These are phyloP conservation scores for Proterorhinus semilunaris DNA, from an alignment of 2,113 vertebrate genomes.

Conservation along the genomic window DNA sequence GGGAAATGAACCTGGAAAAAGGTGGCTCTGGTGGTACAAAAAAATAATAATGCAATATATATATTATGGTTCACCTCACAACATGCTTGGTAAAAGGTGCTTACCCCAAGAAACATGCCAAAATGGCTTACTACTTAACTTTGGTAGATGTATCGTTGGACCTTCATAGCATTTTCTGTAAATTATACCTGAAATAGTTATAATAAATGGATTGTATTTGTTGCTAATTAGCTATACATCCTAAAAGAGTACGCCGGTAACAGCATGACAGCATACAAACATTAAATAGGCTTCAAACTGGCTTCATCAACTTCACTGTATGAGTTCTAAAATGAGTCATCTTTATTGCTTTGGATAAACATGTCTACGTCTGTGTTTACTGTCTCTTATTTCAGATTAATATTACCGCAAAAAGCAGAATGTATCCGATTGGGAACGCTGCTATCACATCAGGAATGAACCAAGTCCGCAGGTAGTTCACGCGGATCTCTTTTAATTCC, in stretches of 20 bases:
- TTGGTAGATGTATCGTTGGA: neutral
- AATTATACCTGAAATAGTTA: neutral
- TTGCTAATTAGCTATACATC: neutral
- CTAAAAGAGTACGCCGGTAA: neutral
- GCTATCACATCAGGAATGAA: constrained; percentile 76
- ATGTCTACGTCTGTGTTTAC: neutral
- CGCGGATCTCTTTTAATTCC: constrained; percentile 71
- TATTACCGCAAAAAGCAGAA: constrained; percentile 75
- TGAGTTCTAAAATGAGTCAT: neutral
- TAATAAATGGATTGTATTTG: neutral
- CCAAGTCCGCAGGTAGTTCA: constrained; percentile 75
- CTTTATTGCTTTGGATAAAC: neutral
- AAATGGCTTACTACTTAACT: neutral
- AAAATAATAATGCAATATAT: neutral
- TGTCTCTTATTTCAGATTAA: constrained; percentile 18
- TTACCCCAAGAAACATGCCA: neutral
- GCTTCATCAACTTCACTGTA: neutral
- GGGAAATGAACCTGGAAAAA: neutral
- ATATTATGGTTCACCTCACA: neutral
- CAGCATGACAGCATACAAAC: neutral
- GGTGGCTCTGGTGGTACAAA: neutral
- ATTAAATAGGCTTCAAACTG: neutral
- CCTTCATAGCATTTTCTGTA: neutral
- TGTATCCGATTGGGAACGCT: constrained; percentile 77
- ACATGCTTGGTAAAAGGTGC: neutral